Evolutionary conservation across 2,888 invertebrate species (phyloP).

Genomic region (Acanthococcus lagerstroemiae): DNA sequence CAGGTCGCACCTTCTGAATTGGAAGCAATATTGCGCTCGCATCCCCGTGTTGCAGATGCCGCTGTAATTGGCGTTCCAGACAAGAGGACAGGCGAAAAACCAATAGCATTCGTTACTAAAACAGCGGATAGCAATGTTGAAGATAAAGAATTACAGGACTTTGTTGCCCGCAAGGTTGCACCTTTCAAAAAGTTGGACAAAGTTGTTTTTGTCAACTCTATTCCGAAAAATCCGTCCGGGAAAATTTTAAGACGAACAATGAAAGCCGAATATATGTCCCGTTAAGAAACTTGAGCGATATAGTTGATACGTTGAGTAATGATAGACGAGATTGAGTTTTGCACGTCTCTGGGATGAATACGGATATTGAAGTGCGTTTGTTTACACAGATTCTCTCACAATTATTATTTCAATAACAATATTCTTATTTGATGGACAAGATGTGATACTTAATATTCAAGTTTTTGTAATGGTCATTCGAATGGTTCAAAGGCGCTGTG

Average conservation of each 20-base stretch:
- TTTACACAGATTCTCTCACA: too few relatives aligned
- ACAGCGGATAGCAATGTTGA: conserved; percentile 49
- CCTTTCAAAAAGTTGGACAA: conserved; percentile 68
- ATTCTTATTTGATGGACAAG: too few relatives aligned
- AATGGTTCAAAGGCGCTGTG: too few relatives aligned
- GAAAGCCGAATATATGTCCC: conserved; percentile 43
- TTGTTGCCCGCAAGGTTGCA: conserved; percentile 47
- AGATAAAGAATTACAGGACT: conserved; percentile 48
- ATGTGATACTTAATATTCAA: too few relatives aligned
- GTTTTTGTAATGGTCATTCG: too few relatives aligned
- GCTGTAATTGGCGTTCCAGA: conserved; percentile 71
- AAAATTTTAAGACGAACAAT: conserved; percentile 64
- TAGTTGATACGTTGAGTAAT: too few relatives aligned
- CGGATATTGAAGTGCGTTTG: too few relatives aligned
- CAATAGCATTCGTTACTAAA: conserved; percentile 64
- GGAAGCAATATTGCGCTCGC: conserved; percentile 61
- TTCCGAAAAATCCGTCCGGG: conserved; percentile 65
- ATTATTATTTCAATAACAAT: too few relatives aligned
- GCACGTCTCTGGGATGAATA: too few relatives aligned
- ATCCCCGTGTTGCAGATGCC: conserved; percentile 65
- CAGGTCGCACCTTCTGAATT: conserved; percentile 79
- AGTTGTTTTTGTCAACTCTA: conserved; percentile 55
- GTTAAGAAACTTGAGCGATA: too few relatives aligned
- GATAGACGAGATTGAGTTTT: too few relatives aligned
- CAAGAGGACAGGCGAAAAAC: conserved; percentile 59